These are phyloP conservation scores for Crocallis elinguaria DNA, from an alignment of 2,888 invertebrate species.

Conservation along the genomic window DNA sequence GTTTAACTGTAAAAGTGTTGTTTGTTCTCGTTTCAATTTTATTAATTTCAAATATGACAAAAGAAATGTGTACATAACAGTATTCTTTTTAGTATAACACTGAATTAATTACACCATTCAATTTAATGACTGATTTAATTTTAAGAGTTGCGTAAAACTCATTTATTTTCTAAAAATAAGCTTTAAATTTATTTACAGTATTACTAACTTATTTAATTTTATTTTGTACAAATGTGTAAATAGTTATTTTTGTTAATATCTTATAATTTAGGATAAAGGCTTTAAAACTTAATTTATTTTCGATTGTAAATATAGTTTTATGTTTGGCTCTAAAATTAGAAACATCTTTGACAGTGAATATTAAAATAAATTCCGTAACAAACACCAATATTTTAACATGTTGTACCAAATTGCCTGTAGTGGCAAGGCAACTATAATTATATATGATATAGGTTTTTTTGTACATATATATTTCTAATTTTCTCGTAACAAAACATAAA, in stretches of 20 bases:
- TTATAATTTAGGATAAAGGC: constrained; percentile 17
- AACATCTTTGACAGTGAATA: background rate
- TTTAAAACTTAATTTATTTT: constrained; percentile 42
- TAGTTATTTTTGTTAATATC: constrained; percentile 54
- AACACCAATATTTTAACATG: too few relatives aligned
- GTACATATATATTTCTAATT: too few relatives aligned
- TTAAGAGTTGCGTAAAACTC: constrained; percentile 42
- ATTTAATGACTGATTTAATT: constrained; percentile 67
- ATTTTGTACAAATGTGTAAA: constrained; percentile 77
- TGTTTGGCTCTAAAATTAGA: constrained; percentile 8
- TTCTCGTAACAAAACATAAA: too few relatives aligned
- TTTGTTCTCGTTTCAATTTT: background rate
- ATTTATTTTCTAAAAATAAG: constrained; percentile 61
- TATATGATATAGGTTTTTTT: too few relatives aligned
- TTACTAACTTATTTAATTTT: constrained; percentile 80
- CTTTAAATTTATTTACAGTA: constrained; percentile 83
- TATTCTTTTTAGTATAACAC: constrained; percentile 9
- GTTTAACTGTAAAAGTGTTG: background rate
- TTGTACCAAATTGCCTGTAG: too few relatives aligned
- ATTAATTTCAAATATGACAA: background rate
- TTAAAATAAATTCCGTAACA: too few relatives aligned
- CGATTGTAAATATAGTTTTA: constrained; percentile 46
- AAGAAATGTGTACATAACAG: constrained; percentile 15
- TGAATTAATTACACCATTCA: constrained; percentile 37
- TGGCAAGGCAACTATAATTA: too few relatives aligned